Conservation (phyloP, 2,888 invertebrate species). For the Bombyx huttoni region DNA sequence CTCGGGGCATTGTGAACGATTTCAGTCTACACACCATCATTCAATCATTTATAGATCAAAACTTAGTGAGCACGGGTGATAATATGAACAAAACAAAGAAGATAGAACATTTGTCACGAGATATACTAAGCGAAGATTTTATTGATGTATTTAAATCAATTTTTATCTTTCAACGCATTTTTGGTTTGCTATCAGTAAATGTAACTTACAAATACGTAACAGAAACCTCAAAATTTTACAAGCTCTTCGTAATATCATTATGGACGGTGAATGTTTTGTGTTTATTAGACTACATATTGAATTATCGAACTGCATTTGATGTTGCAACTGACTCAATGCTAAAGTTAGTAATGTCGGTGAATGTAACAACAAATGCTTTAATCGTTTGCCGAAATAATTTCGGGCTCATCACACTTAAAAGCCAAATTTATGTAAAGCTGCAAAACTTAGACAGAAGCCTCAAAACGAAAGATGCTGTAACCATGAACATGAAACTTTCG, state of each 20-base stretch:
- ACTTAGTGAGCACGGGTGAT: background rate
- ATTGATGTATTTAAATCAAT: background rate
- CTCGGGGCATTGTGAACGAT: no score
- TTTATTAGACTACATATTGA: background rate
- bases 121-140: background rate
- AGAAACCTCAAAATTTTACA: background rate
- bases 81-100: background rate
- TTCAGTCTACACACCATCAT: no score
- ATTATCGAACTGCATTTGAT: background rate
- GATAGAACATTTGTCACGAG: background rate
- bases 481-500: background rate
- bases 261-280: background rate
- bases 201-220: background rate
- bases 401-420: background rate
- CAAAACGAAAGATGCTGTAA: background rate
- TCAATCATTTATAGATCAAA: no score
- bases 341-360: background rate
- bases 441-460: background rate
- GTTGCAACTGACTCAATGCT: background rate
- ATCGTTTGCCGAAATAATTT: background rate
- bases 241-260: background rate
- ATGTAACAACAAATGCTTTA: background rate
- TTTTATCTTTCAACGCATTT: background rate
- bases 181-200: background rate
- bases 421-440: background rate